Evolutionary conservation across 2,888 invertebrate species (phyloP), one percentile per base, ranked within the genome.

Genomic region (Lumbricus terrestris): DNA sequence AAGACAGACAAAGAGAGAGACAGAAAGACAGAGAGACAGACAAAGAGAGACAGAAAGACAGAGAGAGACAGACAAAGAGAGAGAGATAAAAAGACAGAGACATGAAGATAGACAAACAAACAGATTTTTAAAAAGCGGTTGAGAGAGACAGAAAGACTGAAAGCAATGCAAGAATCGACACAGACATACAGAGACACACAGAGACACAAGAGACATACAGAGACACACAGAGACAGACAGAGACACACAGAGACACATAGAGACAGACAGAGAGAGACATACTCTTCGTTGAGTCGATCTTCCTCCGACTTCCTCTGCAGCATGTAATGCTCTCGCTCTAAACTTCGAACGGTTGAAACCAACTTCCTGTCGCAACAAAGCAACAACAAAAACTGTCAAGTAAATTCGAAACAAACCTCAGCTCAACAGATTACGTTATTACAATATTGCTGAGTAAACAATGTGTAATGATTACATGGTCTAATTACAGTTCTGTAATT

Each of bases 321-420:
- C 90, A 97, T 95, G 94, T 98, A 98, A 82, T 94, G 92, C 89
- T 95, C 95, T 34, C 94, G 93, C 95, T 99, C 98, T 90, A 98
- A 95, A 2, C 97, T 96, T 0, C 98, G 96, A 88, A 98, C 96
- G 94, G 97, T 97, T 90, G 97, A 97, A 20, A 98, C 96, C 89
- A 95, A 93, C 88, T 95, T 0, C 92, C 95, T 95, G 92, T 40
- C 88, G 83, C 29, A 83, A 35, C 8, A 35, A 16, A 85, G 13
- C 13, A n/a, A 8, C 69, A 29, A 69, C n/a, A 29, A n/a, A 8
- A 15, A 69, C 69, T n/a, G 16, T 69, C 4, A 29, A 69, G n/a
- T n/a, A 47, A 47, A 47, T 23, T 23, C 20, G 1, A 47, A 47
- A 5, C 4, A 47, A 47, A 47, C 20, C 23, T 18, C 20, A 23